Conservation (phyloP, 1,140 invertebrate genomes). For the Brachionus sp. region DNA sequence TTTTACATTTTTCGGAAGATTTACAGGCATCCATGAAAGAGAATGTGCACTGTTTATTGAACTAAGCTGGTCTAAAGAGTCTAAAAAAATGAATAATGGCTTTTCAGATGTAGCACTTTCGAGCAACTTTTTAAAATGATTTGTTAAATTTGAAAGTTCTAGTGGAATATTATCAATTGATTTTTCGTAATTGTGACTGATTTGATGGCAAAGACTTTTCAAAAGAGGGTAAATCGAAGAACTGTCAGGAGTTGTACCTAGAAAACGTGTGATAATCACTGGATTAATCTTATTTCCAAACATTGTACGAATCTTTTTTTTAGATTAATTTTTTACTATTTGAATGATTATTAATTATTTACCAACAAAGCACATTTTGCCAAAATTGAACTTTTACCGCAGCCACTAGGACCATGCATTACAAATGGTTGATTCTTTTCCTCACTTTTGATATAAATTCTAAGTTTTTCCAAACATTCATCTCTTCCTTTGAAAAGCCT, state of each 20-base stretch:
- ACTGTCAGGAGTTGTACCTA: slow-evolving; percentile 93
- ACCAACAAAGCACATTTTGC: slow-evolving; percentile 67
- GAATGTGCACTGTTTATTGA: slow-evolving; percentile 88
- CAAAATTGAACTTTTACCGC: slow-evolving; percentile 91
- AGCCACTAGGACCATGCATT: slow-evolving; percentile 90
- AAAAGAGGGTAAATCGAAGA: slow-evolving; percentile 87
- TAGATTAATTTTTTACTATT: background rate
- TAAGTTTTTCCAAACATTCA: slow-evolving; percentile 75
- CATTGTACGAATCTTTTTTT: background rate
- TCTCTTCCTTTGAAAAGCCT: slow-evolving; percentile 90
- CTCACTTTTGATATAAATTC: slow-evolving; percentile 78
- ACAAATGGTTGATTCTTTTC: slow-evolving; percentile 78
- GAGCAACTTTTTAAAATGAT: slow-evolving; percentile 88
- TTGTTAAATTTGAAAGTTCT: slow-evolving; percentile 87
- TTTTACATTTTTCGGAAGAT: slow-evolving; percentile 83
- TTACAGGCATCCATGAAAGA: slow-evolving; percentile 89
- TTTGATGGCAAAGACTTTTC: slow-evolving; percentile 89
- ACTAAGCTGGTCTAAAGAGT: slow-evolving; percentile 91
- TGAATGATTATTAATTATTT: background rate
- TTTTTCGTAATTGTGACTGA: slow-evolving; percentile 87
- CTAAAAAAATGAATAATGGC: slow-evolving; percentile 69
- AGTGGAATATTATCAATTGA: slow-evolving; percentile 89
- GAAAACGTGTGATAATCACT: slow-evolving; percentile 81
- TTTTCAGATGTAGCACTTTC: slow-evolving; percentile 48
- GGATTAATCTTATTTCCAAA: slow-evolving; percentile 62